Conservation (phyloP, 2,113 vertebrate genomes). For the Bucco capensis region DNA sequence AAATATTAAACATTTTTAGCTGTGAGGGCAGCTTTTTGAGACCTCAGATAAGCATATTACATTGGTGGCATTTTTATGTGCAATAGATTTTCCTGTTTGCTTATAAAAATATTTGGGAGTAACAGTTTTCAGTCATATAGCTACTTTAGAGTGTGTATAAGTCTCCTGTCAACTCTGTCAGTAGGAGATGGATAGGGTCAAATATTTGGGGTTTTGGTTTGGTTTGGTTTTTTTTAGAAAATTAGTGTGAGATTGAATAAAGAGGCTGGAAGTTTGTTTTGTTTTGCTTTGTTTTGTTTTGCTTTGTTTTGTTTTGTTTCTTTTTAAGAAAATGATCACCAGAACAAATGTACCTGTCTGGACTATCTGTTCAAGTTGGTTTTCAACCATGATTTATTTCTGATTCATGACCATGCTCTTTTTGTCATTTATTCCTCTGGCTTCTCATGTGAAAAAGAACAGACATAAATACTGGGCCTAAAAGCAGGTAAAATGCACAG, state of each 20-base stretch:
- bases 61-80: neutral
- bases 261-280: neutral
- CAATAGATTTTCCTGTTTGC: neutral
- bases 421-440: slow-evolving; percentile 9
- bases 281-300: neutral
- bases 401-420: neutral
- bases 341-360: neutral
- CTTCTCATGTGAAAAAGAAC: neutral
- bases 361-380: neutral
- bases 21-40: neutral
- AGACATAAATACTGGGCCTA: neutral
- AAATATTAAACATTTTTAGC: neutral
- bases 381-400: slow-evolving; percentile 9
- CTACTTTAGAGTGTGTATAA: neutral
- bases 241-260: neutral
- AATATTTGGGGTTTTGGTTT: neutral
- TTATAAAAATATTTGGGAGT: neutral
- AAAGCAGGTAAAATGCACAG: neutral
- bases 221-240: neutral
- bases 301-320: rapidly evolving
- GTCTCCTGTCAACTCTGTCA: neutral
- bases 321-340: neutral
- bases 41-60: neutral
- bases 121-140: neutral
- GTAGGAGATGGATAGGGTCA: neutral